These are phyloP conservation scores for Propithecus perrieri DNA, from an alignment of 2,797 vertebrate species.

Conservation along the genomic window DNA sequence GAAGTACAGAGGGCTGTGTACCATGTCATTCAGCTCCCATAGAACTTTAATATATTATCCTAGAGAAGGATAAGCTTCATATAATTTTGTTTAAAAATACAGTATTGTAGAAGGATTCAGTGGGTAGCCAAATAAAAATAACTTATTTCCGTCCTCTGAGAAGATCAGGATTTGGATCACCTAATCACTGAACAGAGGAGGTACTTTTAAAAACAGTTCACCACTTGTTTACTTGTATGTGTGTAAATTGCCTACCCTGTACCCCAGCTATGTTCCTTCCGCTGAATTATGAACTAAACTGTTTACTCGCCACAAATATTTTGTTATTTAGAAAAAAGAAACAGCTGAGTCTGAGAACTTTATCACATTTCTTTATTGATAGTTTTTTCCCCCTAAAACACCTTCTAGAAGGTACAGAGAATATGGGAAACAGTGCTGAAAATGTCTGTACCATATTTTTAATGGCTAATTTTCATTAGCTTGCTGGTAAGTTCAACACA, in stretches of 20 bases:
- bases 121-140: slow-evolving; percentile 62
- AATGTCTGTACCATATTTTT: neutral
- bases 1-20: neutral
- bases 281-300: neutral
- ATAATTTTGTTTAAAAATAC: slow-evolving; percentile 55
- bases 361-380: slow-evolving; percentile 13
- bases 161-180: slow-evolving; percentile 73
- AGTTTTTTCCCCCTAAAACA: neutral
- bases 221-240: slow-evolving; percentile 65
- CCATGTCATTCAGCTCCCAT: neutral
- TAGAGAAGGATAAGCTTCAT: neutral
- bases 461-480: neutral
- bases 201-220: slow-evolving; percentile 71
- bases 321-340: slow-evolving; percentile 54
- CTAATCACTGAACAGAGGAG: slow-evolving; percentile 67
- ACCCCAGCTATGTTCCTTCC: neutral
- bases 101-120: slow-evolving; percentile 46
- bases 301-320: slow-evolving; percentile 48
- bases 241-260: neutral
- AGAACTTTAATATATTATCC: neutral
- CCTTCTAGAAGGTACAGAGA: neutral
- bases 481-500: neutral
- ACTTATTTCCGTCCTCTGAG: slow-evolving; percentile 69
- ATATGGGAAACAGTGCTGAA: neutral
- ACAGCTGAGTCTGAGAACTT: neutral